Percentiles rank a stretch among this genome's conserved stretches.
Evolutionary conservation across 2,888 invertebrate species (phyloP).

Genomic region (Nemurella pictetii): DNA sequence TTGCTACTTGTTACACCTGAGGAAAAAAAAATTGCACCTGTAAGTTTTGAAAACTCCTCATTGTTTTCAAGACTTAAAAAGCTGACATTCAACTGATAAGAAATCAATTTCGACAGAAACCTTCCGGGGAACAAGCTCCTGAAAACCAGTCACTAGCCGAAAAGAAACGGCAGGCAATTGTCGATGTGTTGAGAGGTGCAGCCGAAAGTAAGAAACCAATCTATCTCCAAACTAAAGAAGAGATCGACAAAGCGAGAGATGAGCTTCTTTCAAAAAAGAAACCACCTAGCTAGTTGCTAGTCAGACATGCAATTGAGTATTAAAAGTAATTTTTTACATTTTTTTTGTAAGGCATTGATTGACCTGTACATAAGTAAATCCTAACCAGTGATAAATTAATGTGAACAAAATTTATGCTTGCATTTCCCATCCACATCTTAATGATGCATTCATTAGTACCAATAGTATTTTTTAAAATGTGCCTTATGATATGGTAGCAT

Average conservation of each 20-base stretch:
- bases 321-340: no score
- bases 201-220: constrained; percentile 54
- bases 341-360: no score
- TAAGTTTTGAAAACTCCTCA: constrained; percentile 46
- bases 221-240: constrained; percentile 56
- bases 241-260: constrained; percentile 44
- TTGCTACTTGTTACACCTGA: constrained; percentile 60
- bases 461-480: no score
- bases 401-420: no score
- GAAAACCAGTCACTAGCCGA: constrained; percentile 45
- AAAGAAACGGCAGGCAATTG: constrained; percentile 49
- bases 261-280: constrained; percentile 20
- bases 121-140: constrained; percentile 41
- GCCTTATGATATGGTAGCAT: no score
- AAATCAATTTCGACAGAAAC: neutral
- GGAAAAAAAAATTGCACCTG: constrained; percentile 51
- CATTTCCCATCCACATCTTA: no score
- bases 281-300: neutral
- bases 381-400: no score
- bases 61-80: neutral
- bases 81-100: no score
- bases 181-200: constrained; percentile 57
- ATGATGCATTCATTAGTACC: no score
- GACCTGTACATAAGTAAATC: no score
- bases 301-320: no score